A percentile compares a stretch with the other conserved stretches of the same genome.
These are phyloP conservation scores for Eupeodes luniger DNA, from an alignment of 2,888 invertebrate genomes.

Conservation along the genomic window DNA sequence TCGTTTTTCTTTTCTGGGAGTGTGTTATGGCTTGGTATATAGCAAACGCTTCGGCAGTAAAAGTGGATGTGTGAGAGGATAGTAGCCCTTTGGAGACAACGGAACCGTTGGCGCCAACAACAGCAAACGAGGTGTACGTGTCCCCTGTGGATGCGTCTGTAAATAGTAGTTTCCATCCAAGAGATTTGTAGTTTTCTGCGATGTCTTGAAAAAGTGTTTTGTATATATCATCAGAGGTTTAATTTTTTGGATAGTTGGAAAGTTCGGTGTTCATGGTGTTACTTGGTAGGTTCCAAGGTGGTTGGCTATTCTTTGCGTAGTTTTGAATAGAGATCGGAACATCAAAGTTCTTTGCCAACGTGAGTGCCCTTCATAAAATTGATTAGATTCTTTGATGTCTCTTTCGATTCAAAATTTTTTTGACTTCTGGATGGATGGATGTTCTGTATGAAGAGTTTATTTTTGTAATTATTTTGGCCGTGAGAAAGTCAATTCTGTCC, in stretches of 20 bases:
- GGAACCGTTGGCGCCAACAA: neutral
- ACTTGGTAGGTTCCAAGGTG: no score
- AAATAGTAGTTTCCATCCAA: neutral
- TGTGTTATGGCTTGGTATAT: constrained; percentile 13
- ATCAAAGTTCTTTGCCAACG: constrained; percentile 2
- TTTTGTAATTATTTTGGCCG: constrained; percentile 26
- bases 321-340: no score
- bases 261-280: constrained; percentile 1
- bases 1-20: constrained; percentile 1
- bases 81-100: neutral
- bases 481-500: constrained; percentile 35
- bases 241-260: constrained; percentile 14
- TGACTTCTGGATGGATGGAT: constrained; percentile 15
- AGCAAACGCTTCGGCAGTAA: neutral
- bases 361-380: constrained; percentile 9
- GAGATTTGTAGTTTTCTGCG: neutral
- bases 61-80: no score
- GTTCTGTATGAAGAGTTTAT: constrained; percentile 10
- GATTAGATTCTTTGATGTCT: constrained; percentile 22
- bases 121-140: constrained; percentile 12
- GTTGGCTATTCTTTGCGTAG: no score
- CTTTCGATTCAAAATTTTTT: neutral
- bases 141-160: constrained; percentile 30
- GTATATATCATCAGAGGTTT: constrained; percentile 24
- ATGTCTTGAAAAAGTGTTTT: constrained; percentile 19